These are phyloP conservation scores for Altica lythri DNA, from an alignment of 2,888 invertebrate species.

Conservation along the genomic window DNA sequence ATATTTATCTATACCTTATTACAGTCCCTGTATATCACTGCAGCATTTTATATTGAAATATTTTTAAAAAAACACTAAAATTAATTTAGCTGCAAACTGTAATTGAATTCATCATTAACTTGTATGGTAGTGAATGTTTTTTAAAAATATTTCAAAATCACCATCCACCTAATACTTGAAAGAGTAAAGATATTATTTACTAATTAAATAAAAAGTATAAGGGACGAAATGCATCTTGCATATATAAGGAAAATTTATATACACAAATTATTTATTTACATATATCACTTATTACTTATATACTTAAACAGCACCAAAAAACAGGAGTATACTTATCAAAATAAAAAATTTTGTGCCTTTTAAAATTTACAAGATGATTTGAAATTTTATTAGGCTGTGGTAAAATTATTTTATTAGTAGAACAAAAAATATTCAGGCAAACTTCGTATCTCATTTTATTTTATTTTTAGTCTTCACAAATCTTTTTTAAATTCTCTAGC, in stretches of 20 bases:
- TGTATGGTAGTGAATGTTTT: too few species aligned
- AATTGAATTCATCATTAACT: too few species aligned
- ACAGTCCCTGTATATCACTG: slow-evolving; percentile 29
- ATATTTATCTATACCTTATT: slow-evolving; percentile 23
- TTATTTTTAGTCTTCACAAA: too few species aligned
- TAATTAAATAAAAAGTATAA: slow-evolving; percentile 10
- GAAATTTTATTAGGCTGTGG: too few species aligned
- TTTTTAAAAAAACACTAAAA: too few species aligned
- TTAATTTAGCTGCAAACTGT: too few species aligned
- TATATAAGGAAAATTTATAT: slow-evolving; percentile 8
- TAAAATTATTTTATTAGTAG: too few species aligned
- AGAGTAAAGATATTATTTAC: slow-evolving; percentile 19
- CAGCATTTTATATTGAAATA: slow-evolving; percentile 20
- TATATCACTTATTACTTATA: slow-evolving; percentile 5
- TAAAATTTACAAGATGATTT: too few species aligned
- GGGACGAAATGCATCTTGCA: slow-evolving; percentile 19
- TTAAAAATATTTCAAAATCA: slow-evolving; percentile 23
- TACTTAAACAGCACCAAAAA: slow-evolving; percentile 23
- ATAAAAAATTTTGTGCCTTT: slow-evolving; percentile 18
- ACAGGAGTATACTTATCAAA: slow-evolving; percentile 15
- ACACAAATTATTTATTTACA: slow-evolving; percentile 25
- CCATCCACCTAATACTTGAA: slow-evolving; percentile 24
- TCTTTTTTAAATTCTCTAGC: too few species aligned
- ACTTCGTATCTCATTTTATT: too few species aligned
- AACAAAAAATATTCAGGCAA: too few species aligned